Base-by-base conservation (phyloP, 2,797 vertebrate species). In the Chlorospingus flavigularis region DNA sequence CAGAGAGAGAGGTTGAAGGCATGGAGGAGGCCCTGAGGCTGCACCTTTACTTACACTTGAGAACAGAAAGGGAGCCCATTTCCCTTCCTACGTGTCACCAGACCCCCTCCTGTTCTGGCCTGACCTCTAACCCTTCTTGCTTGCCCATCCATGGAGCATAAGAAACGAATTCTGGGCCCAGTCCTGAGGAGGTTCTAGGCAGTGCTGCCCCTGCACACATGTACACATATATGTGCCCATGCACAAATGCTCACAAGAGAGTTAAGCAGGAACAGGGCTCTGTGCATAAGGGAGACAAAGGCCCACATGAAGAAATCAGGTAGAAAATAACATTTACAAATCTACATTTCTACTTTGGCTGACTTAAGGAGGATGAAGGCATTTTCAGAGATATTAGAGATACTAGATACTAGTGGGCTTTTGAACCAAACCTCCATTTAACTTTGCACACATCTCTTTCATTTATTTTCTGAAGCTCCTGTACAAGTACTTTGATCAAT, bases 261-360 rank as follows among this genome's bases (percentile, higher is more conserved):
- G 4, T 25, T 60, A 23, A 71, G 47, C 25, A 50, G 9, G 11
- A 50, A 3, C 19, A 28, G 17, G 23, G 11, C 6, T 77, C 24
- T 0, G 0, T 7, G 4, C 20, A 7, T 6, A n/a, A 42, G 12
- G 23, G 45, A 77, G 7, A 50, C 13, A 54, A 73, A 76, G 17
- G 60, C 23, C 17, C 33, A 51, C 8, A 24, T 14, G 26, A 24
- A 35, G 26, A 79, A 73, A 86, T 37, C n/a, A 66, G 16, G 37
- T 40, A 43, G 45, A 55, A 77, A 86, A 48, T 33, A 42, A 54
- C 35, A 31, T 9, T 57, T 68, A 31, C 8, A 85, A 66, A 57
- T 39, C n/a, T 33, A 17, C 8, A 35, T 43, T 61, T 92, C 58
- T 51, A 5, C n/a, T 62, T 66, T 50, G 37, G 37, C 16, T 71